Evolutionary conservation across 2,888 invertebrate species (phyloP).

Genomic region (Leucophenga maculata): DNA sequence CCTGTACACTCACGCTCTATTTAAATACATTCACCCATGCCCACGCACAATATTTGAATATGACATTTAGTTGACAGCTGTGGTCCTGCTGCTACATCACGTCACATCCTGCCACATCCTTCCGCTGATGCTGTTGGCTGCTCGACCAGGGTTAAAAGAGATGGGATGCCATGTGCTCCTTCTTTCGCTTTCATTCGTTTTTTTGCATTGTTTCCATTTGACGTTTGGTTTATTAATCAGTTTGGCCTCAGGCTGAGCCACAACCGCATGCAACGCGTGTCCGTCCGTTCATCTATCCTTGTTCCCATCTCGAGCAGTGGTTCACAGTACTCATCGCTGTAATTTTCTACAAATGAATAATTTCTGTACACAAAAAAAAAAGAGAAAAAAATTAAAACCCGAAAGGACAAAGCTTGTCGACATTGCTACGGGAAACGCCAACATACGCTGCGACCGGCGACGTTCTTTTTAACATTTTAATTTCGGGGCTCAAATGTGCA

Average conservation of each 20-base stretch:
- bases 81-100: constrained; percentile 43
- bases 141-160: constrained; percentile 34
- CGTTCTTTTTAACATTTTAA: constrained; percentile 46
- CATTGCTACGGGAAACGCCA: not conserved
- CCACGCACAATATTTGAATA: constrained; percentile 57
- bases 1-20: constrained; percentile 11
- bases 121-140: constrained; percentile 36
- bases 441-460: not conserved
- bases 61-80: constrained; percentile 70
- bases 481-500: constrained; percentile 41
- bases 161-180: constrained; percentile 4
- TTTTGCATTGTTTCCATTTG: constrained; percentile 63
- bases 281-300: not conserved
- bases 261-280: constrained; percentile 7
- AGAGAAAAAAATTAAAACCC: constrained; percentile 38
- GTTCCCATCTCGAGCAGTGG: not conserved
- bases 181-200: constrained; percentile 11
- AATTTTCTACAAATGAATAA: constrained; percentile 64
- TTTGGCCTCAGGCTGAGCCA: constrained; percentile 61
- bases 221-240: constrained; percentile 72
- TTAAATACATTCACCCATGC: constrained; percentile 35
- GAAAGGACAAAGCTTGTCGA: constrained; percentile 36
- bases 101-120: constrained; percentile 23
- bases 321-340: constrained; percentile 44
- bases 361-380: constrained; percentile 49